Conservation (phyloP, 2,797 vertebrate genomes). For the Miichthys miiuy region DNA sequence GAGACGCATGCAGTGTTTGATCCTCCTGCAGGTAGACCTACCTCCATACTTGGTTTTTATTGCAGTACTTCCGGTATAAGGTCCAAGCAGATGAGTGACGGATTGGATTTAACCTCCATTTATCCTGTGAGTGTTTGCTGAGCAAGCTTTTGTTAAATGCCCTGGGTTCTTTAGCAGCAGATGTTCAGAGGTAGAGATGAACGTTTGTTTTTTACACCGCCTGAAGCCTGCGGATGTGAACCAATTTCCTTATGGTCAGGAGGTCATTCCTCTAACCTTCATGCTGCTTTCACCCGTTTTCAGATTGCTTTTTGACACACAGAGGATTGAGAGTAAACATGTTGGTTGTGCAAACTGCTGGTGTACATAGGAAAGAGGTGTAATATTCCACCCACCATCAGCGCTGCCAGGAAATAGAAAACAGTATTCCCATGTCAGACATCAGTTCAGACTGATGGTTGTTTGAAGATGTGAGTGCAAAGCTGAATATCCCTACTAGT, state of each 20-base stretch:
- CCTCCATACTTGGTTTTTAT: constrained; percentile 13
- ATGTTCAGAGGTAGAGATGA: constrained; percentile 8
- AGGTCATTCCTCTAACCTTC: constrained; percentile 28
- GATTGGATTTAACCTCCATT: constrained; percentile 48
- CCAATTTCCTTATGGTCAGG: background rate
- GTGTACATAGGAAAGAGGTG: constrained; percentile 4
- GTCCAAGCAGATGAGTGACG: constrained; percentile 34
- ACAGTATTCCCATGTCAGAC: constrained; percentile 30
- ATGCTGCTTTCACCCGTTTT: background rate
- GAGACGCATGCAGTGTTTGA: constrained; percentile 11
- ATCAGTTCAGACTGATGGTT: constrained; percentile 42
- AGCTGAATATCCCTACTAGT: constrained; percentile 33
- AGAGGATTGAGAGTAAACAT: background rate
- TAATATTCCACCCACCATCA: constrained; percentile 21
- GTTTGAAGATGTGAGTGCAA: constrained; percentile 29
- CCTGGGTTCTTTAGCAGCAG: background rate
- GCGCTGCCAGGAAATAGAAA: constrained; percentile 20
- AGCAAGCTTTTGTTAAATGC: constrained; percentile 36
- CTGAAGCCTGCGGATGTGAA: constrained; percentile 9
- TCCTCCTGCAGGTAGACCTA: constrained; percentile 16
- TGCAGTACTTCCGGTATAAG: background rate
- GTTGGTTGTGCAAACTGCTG: background rate
- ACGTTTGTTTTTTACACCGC: background rate
- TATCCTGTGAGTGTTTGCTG: constrained; percentile 35
- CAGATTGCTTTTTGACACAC: background rate